Base-by-base conservation (phyloP, 2,888 invertebrate genomes). In the Aphelenchoides bicaudatus region DNA sequence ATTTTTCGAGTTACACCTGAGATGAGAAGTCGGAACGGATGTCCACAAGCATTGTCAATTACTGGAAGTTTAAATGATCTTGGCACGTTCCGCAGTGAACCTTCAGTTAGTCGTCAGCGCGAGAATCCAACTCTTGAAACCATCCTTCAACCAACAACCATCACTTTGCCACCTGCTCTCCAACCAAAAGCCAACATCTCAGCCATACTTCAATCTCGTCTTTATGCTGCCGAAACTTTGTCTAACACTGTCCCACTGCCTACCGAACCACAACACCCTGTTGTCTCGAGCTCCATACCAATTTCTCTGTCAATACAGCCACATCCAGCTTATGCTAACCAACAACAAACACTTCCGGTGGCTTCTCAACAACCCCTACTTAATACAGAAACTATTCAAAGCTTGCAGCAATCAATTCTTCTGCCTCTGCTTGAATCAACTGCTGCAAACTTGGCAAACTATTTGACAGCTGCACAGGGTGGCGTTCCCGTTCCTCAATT, bases 1-100 rank as follows among this genome's bases (percentile, higher is more conserved):
- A 79, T 80, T 72, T 82, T 82, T 68, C 61, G 34, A 34, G 34
- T 34, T 10, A 34, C 34, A n/a, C 34, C 34, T n/a, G 34, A 34
- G n/a, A 34, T 34, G 34, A 10, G 34, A n/a, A 10, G 10, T 10
- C 34, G 34, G 34, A 8, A 25, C 43, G 16, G 43, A 10, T 43
- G 43, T 43, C n/a, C 10, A n/a, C 6, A 21, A n/a, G 21, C 13
- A 34, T 13, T 43, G 16, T 25, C 43, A n/a, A 19, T 25, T 10
- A 43, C 25, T n/a, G 43, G 21, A 10, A n/a, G 21, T 8, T 10
- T 6, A 6, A 43, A 43, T n/a, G 8, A 43, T 19, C 10, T 43
- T 8, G 23, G 21, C 10, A n/a, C 43, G 10, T 43, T 43, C 43
- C 43, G 43, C 43, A 43, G 43, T n/a, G 43, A 43, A 21, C 43